Conservation (phyloP, 2,113 vertebrate genomes). For the Eulacestoma nigropectus region DNA sequence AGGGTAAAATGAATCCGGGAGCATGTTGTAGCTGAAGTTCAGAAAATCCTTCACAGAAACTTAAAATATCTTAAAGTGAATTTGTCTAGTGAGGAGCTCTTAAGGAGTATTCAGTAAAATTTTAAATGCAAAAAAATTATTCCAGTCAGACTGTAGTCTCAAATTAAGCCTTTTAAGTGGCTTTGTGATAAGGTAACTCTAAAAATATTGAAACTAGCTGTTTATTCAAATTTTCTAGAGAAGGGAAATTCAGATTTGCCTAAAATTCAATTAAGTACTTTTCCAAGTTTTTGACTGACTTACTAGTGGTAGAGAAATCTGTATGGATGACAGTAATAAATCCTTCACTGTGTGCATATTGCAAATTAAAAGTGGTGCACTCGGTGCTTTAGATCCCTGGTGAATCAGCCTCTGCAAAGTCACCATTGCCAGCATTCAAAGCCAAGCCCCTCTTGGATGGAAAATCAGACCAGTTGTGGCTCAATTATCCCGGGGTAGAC, state of each 20-base stretch:
- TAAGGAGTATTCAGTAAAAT: background rate
- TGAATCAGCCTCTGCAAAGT: slow-evolving; percentile 12
- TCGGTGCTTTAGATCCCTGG: background rate
- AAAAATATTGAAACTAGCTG: background rate
- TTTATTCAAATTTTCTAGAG: background rate
- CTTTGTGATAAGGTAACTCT: background rate
- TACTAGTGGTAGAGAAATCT: background rate
- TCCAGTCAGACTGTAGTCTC: background rate
- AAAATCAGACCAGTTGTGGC: background rate
- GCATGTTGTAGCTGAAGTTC: background rate
- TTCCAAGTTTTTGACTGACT: background rate
- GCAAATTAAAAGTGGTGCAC: background rate
- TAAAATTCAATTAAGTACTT: background rate
- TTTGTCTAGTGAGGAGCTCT: background rate
- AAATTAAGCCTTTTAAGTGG: background rate
- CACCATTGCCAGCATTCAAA: background rate
- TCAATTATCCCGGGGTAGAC: rapidly evolving
- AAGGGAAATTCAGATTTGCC: background rate
- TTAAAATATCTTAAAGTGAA: background rate
- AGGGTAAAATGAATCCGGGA: background rate
- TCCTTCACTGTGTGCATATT: background rate
- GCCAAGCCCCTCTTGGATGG: background rate
- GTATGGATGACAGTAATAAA: background rate
- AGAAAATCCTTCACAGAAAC: background rate
- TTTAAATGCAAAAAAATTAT: background rate